phyloP scores from a whole-genome alignment of 2,113 vertebrate genomes.

The Amblyopsis rosae region DNA sequence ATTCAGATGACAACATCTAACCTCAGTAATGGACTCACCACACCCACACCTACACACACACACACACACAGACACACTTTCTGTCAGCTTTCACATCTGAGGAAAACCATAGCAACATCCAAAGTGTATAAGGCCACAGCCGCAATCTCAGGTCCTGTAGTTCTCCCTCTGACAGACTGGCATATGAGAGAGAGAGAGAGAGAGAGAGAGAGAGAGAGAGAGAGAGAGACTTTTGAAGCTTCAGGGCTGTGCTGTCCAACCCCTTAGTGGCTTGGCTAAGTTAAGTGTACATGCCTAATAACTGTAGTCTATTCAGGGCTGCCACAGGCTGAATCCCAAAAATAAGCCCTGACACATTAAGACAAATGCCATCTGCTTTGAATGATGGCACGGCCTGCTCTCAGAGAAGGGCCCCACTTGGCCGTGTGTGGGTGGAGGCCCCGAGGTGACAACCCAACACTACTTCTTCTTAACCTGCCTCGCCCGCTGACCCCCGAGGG shows the following conservation, averaged over 20 bases:
- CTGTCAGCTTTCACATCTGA: too few relatives aligned
- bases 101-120: slow-evolving; percentile 17
- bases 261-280: slow-evolving; percentile 69
- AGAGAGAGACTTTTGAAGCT: slow-evolving; percentile 52
- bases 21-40: neutral
- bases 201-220: slow-evolving; percentile 23
- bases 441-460: slow-evolving; percentile 75
- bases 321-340: slow-evolving; percentile 68
- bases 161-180: slow-evolving; percentile 12
- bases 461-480: slow-evolving; percentile 66
- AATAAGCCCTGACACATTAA: slow-evolving; percentile 72
- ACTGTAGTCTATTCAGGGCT: slow-evolving; percentile 59
- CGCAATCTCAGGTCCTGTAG: slow-evolving; percentile 32
- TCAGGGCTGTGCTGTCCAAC: slow-evolving; percentile 62
- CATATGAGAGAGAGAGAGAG: slow-evolving; percentile 36
- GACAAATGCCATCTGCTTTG: slow-evolving; percentile 74
- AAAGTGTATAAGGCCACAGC: slow-evolving; percentile 25
- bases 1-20: too few relatives aligned
- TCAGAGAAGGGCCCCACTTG: slow-evolving; percentile 34
- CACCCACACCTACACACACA: too few relatives aligned
- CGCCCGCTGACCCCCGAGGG: slow-evolving; percentile 58
- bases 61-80: neutral
- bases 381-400: slow-evolving; percentile 59
- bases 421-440: slow-evolving; percentile 57
- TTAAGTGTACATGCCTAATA: slow-evolving; percentile 71